Evolutionary conservation across 2,797 vertebrate genomes (phyloP), one percentile per base, ranked within the genome.

Genomic region (Danio jaintianensis): DNA sequence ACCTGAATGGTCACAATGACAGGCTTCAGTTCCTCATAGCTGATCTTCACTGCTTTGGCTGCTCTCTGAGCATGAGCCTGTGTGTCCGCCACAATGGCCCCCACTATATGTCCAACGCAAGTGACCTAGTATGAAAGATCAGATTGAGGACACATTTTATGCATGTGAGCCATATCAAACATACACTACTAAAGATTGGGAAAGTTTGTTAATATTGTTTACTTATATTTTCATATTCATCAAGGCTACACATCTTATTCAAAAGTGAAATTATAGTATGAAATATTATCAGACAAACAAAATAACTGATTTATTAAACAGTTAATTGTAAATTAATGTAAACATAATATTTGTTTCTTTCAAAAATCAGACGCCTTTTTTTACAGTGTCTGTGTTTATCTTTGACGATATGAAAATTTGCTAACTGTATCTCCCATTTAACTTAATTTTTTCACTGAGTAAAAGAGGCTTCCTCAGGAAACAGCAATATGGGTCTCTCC

Each of bases 41-140:
- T 86, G 70, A 99, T 87, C 89, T 88, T 96, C 55, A 99, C 93
- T 1, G 89, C 92, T 82, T 91, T 96, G 64, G 95, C 95, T 0
- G 97, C 98, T 88, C 94, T 94, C 83, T 96, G 96, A 15, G 97
- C 96, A 3, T 97, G 95, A 48, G 95, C 91, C 82, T 96, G 95
- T 3, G 96, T 97, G 84, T 99, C 95, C 0, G 97, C 94, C 8
- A 99, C 92, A 82, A 98, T 92, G 0, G 95, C 97, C 0, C 96
- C 97, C 0, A 99, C 95, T 85, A 99, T 92, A 15, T 99, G 97
- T 55, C 98, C 98, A 58, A 99, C 89, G 68, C 97, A 98, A 29
- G 97, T 98, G 70, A 99, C 97, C 98, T 99, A 68, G 15, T 74
- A 45, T 64, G 58, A 43, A 63, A 50, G 22, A 63, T 75, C 48